Evolutionary conservation across 2,797 vertebrate genomes (phyloP), one percentile per base, ranked within the genome.

Genomic region (Galago senegalensis): DNA sequence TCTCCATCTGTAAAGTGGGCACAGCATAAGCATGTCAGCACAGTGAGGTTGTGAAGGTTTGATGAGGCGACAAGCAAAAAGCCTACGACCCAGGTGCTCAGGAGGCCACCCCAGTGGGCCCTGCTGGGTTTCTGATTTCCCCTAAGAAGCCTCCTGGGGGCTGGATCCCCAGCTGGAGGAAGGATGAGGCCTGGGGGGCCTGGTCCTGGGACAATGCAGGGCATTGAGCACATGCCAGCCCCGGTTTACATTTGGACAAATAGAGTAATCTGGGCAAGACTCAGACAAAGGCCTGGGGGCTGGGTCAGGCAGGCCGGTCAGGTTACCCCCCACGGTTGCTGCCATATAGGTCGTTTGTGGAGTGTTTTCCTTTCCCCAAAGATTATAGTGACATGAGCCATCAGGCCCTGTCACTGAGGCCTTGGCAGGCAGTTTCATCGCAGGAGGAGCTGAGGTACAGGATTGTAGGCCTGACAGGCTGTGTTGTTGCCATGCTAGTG

Each of bases 201-300:
- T 20, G 81, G 53, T 29, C 27, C 58, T 1, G 73, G 91, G 92
- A 98, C 97, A 98, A 97, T 93, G 86, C 40, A 1, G 13, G 21
- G 94, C 95, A 97, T 94, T 97, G 97, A 97, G 96, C 23, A 49
- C 65, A 3, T 89, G 97, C 97, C 97, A 95, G 93, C 79, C 61
- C 58, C 11, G 17, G 86, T 37, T 46, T 83, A 87, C 81, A 82
- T 91, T 72, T 96, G 95, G 91, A 72, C 77, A 96, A 93, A 94
- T n/a, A 94, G 88, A 9, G 3, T 49, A 43, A 88, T 92, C 93
- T 77, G 90, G 79, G 92, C 87, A 83, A 87, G 93, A 72, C 49
- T 7, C 60, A 84, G 70, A 95, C 93, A 87, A 92, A 95, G 86
- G 18, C 92, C 81, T 46, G 43, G 82, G 86, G 89, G 53, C 65